These are phyloP conservation scores for Peromyscus attwateri DNA, from an alignment of 2,797 vertebrate genomes.

Conservation along the genomic window DNA sequence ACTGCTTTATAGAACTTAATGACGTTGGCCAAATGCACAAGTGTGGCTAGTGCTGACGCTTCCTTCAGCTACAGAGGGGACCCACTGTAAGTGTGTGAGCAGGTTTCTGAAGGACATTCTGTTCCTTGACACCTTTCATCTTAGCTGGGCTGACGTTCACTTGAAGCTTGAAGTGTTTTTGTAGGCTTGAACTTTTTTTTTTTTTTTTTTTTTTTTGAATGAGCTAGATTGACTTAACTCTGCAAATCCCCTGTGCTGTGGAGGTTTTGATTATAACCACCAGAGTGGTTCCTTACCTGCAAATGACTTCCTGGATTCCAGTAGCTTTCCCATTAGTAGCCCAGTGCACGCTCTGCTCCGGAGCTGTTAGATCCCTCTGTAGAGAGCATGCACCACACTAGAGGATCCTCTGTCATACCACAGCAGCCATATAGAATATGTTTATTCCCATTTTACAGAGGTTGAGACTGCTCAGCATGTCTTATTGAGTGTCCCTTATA, in stretches of 20 bases:
- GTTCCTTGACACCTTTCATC: slow-evolving; percentile 52
- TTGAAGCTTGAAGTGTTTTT: slow-evolving; percentile 47
- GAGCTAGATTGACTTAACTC: slow-evolving; percentile 31
- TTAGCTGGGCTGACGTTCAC: not conserved
- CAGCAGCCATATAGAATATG: fast-evolving
- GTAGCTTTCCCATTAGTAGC: not conserved
- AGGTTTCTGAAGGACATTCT: slow-evolving; percentile 61
- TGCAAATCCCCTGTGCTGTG: not conserved
- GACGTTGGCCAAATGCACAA: slow-evolving; percentile 59
- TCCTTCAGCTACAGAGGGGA: not conserved
- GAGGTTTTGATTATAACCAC: slow-evolving; percentile 17
- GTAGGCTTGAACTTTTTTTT: slow-evolving; percentile 55
- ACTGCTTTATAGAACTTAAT: slow-evolving; percentile 50
- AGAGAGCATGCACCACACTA: fast-evolving
- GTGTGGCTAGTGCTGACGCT: not conserved
- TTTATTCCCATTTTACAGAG: not conserved
- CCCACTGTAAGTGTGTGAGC: not conserved
- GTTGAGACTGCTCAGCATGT: not conserved
- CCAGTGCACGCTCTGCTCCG: fast-evolving
- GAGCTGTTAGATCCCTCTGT: not conserved
- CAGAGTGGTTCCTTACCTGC: slow-evolving; percentile 1
- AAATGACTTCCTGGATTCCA: not conserved
- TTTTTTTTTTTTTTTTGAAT: not conserved
- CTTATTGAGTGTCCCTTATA: not conserved
- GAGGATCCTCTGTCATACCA: too few relatives aligned